Percentiles rank a stretch among this genome's conserved stretches.
Conservation (phyloP, 2,113 vertebrate species). For the Piprites chloris region DNA sequence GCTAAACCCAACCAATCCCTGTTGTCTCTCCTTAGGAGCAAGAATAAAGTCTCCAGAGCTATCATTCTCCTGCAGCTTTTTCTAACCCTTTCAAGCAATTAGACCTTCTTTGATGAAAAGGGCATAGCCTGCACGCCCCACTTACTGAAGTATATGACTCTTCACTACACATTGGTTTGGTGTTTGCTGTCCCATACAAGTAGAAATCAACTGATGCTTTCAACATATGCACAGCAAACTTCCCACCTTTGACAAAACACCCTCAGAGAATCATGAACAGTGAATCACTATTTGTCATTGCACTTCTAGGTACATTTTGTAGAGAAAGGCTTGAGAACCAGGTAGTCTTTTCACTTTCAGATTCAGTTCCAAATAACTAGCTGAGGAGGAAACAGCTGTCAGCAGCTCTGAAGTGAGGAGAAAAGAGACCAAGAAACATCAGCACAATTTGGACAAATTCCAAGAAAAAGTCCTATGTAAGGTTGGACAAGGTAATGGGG, state of each 20-base stretch:
- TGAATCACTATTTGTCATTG: background rate
- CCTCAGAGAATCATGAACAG: background rate
- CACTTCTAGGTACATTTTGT: background rate
- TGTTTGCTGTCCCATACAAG: background rate
- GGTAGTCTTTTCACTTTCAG: background rate
- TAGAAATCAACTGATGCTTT: background rate
- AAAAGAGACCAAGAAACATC: background rate
- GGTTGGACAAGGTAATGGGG: background rate
- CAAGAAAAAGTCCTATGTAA: background rate
- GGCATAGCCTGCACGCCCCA: background rate
- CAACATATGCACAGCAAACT: background rate
- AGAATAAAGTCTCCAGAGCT: background rate
- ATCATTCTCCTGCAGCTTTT: background rate
- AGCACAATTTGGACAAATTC: background rate
- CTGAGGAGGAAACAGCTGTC: slow-evolving; percentile 3
- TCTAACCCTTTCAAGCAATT: background rate
- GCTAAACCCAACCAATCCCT: background rate
- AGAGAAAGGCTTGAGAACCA: background rate
- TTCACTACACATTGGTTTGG: background rate
- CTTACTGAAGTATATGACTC: background rate
- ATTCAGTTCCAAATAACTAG: background rate
- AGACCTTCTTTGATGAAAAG: background rate
- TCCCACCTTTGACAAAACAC: background rate
- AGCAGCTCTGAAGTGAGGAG: background rate
- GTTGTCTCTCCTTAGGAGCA: background rate